Percentiles rank a stretch among this genome's conserved stretches.
These are phyloP conservation scores for Arion vulgaris DNA, from an alignment of 1,140 invertebrate species.

Conservation along the genomic window DNA sequence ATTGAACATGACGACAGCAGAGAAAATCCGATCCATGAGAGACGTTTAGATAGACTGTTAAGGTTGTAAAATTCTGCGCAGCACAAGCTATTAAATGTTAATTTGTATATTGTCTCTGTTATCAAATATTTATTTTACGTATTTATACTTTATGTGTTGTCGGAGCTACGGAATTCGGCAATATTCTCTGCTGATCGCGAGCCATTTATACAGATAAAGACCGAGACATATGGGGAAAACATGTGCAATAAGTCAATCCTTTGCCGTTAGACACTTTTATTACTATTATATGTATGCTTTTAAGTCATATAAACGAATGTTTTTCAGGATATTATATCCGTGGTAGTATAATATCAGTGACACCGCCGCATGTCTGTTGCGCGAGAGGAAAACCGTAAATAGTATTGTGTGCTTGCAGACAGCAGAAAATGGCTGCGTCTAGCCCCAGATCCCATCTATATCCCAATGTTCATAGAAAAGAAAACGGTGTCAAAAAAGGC, in stretches of 20 bases:
- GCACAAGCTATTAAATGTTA: too few relatives aligned
- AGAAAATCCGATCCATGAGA: too few relatives aligned
- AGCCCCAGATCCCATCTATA: not conserved
- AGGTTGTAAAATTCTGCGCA: too few relatives aligned
- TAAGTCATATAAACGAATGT: not conserved
- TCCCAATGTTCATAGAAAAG: not conserved
- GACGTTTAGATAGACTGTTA: too few relatives aligned
- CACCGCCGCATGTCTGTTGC: not conserved
- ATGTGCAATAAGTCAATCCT: not conserved
- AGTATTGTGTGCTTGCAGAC: conserved; percentile 6
- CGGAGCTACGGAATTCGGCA: too few relatives aligned
- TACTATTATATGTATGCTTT: not conserved
- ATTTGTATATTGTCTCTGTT: too few relatives aligned
- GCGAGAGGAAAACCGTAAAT: not conserved
- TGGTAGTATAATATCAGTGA: not conserved
- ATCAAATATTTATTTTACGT: too few relatives aligned
- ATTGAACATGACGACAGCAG: too few relatives aligned
- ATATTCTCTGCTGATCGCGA: too few relatives aligned
- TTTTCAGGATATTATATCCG: not conserved
- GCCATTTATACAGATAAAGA: too few relatives aligned
- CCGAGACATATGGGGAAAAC: too few relatives aligned
- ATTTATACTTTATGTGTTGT: too few relatives aligned
- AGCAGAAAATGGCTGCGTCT: conserved; percentile 3
- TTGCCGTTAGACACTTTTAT: not conserved
- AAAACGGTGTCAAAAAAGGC: not conserved